phyloP scores from a whole-genome alignment of 2,888 invertebrate species.

The Lochmaea capreae region DNA sequence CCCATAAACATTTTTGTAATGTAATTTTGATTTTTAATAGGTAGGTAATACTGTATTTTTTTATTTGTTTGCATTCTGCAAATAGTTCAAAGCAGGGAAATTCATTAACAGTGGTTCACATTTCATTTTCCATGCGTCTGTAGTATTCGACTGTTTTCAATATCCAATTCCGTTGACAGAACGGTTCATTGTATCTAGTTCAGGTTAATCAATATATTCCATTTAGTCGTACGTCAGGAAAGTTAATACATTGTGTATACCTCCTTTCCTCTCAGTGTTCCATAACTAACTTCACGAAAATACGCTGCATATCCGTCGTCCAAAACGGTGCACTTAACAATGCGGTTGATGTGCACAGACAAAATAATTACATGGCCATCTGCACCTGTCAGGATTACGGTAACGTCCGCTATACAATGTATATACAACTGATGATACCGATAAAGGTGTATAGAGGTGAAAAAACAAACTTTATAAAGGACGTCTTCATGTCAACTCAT shows the following conservation, averaged over 20 bases:
- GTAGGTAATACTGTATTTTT: no score
- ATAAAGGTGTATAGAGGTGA: constrained; percentile 1
- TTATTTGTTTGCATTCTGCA: no score
- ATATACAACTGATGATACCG: constrained; percentile 22
- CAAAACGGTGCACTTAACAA: constrained; percentile 33
- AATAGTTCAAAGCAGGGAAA: no score
- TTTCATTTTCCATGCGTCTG: no score
- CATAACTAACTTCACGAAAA: constrained; percentile 21
- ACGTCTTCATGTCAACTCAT: neutral
- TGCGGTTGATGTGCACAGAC: constrained; percentile 39
- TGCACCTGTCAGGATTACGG: constrained; percentile 43
- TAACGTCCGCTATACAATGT: constrained; percentile 20
- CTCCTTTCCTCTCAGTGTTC: constrained; percentile 11
- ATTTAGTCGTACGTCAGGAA: constrained; percentile 21
- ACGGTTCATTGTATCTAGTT: constrained; percentile 9
- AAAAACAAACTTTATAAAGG: neutral
- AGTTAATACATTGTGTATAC: constrained; percentile 16
- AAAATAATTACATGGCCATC: constrained; percentile 46
- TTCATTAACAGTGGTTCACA: no score
- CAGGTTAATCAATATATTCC: constrained; percentile 23
- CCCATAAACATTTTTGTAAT: no score
- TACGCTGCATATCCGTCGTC: constrained; percentile 27
- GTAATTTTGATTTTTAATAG: no score
- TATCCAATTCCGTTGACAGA: neutral
- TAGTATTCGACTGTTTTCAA: neutral